Conservation (phyloP, 2,113 vertebrate genomes). For the Psophia crepitans region DNA sequence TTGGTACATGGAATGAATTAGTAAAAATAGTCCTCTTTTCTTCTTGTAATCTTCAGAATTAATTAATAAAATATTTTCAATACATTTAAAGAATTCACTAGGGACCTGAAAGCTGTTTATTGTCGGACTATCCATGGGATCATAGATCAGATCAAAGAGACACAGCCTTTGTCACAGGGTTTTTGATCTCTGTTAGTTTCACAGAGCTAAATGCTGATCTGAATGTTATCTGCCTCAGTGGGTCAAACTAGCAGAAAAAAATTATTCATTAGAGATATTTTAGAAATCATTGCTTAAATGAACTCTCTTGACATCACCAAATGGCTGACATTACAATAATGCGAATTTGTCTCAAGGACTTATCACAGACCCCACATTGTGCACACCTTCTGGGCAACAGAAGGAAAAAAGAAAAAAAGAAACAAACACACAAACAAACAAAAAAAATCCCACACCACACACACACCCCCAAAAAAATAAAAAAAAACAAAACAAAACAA, state of each 20-base stretch:
- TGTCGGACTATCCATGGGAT: neutral
- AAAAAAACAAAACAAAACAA: neutral
- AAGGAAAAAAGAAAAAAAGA: neutral
- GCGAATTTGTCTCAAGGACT: neutral
- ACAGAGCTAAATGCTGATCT: neutral
- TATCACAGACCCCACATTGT: neutral
- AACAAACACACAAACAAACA: neutral
- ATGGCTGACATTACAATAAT: neutral
- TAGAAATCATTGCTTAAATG: neutral
- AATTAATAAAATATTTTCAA: neutral
- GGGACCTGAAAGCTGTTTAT: neutral
- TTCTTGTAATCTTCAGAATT: neutral
- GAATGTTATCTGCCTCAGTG: neutral
- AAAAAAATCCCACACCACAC: too few species aligned
- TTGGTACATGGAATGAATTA: neutral
- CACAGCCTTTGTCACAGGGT: neutral
- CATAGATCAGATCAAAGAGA: neutral
- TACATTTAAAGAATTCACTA: neutral
- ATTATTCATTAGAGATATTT: neutral
- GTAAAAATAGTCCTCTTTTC: neutral
- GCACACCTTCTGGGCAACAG: fast-evolving
- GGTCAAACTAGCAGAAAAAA: neutral
- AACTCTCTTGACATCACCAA: neutral
- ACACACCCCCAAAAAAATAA: neutral
- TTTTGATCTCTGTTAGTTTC: slow-evolving; percentile 1